phyloP scores from a whole-genome alignment of 1,140 invertebrate species.

The Pseudomyrmex dendroicus region DNA sequence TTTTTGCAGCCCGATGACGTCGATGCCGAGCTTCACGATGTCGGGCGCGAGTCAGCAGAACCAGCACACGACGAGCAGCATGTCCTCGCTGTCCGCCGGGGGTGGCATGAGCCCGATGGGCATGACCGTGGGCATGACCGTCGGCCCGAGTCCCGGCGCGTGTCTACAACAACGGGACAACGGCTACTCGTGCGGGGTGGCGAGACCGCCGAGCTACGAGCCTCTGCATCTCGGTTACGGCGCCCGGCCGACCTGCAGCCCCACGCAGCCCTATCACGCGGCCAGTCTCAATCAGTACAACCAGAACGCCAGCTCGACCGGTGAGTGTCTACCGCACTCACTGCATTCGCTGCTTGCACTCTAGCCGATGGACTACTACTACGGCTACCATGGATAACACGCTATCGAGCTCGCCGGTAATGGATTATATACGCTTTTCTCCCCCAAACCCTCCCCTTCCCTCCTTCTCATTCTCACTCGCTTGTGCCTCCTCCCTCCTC shows the following conservation, averaged over 20 bases:
- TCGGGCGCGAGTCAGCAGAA: slow-evolving; percentile 79
- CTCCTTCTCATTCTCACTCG: not conserved
- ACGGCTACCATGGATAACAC: slow-evolving; percentile 81
- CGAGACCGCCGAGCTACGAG: slow-evolving; percentile 87
- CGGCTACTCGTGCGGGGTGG: slow-evolving; percentile 88
- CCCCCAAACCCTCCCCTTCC: not conserved
- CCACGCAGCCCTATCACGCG: slow-evolving; percentile 88
- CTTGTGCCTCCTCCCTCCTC: not conserved
- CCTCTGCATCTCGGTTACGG: slow-evolving; percentile 89
- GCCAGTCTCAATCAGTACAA: slow-evolving; percentile 87
- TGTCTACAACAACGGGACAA: slow-evolving; percentile 90
- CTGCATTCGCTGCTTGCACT: slow-evolving; percentile 86
- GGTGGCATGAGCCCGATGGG: slow-evolving; percentile 85
- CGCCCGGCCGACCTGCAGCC: slow-evolving; percentile 88
- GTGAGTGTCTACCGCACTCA: slow-evolving; percentile 86
- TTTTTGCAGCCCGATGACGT: slow-evolving; percentile 85
- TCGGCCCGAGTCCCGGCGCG: slow-evolving; percentile 86
- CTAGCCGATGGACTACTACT: slow-evolving; percentile 84
- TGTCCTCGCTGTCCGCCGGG: slow-evolving; percentile 81
- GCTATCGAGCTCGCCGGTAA: slow-evolving; percentile 78
- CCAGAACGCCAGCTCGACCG: slow-evolving; percentile 87
- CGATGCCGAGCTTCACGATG: slow-evolving; percentile 86
- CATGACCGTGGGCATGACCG: slow-evolving; percentile 84
- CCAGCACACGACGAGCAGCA: slow-evolving; percentile 81
- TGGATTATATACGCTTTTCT: slow-evolving; percentile 72